Base-by-base conservation (phyloP, 2,797 vertebrate genomes). In the Chlorospingus semifuscus region DNA sequence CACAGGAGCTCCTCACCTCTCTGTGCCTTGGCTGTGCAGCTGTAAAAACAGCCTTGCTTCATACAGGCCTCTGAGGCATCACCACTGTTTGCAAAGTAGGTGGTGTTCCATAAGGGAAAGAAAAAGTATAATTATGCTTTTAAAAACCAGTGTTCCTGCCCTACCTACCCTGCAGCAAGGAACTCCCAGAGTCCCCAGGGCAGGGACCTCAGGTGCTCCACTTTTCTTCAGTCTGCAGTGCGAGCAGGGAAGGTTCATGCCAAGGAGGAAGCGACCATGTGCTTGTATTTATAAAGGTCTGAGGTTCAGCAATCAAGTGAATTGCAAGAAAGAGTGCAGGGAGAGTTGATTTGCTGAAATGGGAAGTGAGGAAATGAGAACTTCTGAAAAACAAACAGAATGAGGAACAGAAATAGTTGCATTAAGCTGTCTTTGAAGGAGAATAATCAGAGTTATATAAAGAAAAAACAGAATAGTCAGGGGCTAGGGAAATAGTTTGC, bases 351-450 rank as follows among this genome's bases (percentile, higher is more conserved):
- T 66, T 12, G 0, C 90, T 84, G 79, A 90, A 95, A 92, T 0
- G 11, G 71, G 71, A 94, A 95, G 70, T 83, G 39, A 81, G 70
- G 80, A 95, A 96, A 91, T 19, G 68, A 93, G 90, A 91, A 92
- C 78, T 87, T 90, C 83, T 79, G 87, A 68, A 94, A 92, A 60
- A 82, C 53, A 94, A 85, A 90, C 27, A 87, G 89, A 94, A 97
- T 91, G 66, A 94, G 96, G 94, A 96, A 95, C 83, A 94, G 92
- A 83, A 96, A 91, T 82, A 92, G 77, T 79, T 88, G 91, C 76
- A 81, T 78, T 60, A 72, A 89, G 79, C 79, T 87, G 59, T 53
- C 59, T 92, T 76, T 72, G 49, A 89, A 78, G 22, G 39, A 70
- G 57, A 90, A 61, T 88, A 68, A 71, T 64, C 61, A 65, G 36